Evolutionary conservation across 1,140 invertebrate genomes (phyloP).

Genomic region (Drosophila bifasciata): DNA sequence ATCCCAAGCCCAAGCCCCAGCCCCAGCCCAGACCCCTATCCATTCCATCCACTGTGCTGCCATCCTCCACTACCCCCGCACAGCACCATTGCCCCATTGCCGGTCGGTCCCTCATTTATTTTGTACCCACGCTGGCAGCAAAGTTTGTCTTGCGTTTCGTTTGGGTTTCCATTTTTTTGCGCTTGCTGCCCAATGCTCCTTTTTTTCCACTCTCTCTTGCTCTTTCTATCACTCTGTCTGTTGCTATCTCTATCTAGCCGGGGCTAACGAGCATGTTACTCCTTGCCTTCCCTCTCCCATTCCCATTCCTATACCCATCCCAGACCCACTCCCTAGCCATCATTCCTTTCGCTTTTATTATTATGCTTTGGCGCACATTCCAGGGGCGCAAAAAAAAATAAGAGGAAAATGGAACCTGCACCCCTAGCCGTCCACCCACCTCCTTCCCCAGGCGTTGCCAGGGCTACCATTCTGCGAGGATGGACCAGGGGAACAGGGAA

Average conservation of each 20-base stretch:
- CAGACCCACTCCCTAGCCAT: conserved; percentile 5
- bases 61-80: too few relatives aligned
- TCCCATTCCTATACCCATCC: conserved; percentile 3
- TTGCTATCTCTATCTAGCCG: conserved; percentile 45
- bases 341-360: conserved; percentile 76
- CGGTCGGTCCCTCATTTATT: conserved; percentile 70
- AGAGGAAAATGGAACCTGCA: conserved; percentile 55
- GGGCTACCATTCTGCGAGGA: conserved; percentile 37
- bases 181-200: conserved; percentile 47
- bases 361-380: conserved; percentile 81
- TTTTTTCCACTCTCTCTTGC: conserved; percentile 21
- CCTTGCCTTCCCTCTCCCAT: conserved; percentile 52
- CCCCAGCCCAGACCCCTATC: conserved; percentile 3
- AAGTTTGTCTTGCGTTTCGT: conserved; percentile 82
- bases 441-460: conserved; percentile 36
- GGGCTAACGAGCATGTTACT: conserved; percentile 81
- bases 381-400: conserved; percentile 56
- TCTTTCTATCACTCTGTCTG: conserved; percentile 1
- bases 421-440: conserved; percentile 21
- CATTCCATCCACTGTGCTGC: conserved; percentile 3
- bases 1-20: neutral
- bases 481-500: neutral
- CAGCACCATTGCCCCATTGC: conserved; percentile 4
- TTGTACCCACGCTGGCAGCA: conserved; percentile 79
- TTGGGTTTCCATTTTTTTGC: conserved; percentile 80